Conservation (phyloP, 2,888 invertebrate species). For the Copidosoma aretas region DNA sequence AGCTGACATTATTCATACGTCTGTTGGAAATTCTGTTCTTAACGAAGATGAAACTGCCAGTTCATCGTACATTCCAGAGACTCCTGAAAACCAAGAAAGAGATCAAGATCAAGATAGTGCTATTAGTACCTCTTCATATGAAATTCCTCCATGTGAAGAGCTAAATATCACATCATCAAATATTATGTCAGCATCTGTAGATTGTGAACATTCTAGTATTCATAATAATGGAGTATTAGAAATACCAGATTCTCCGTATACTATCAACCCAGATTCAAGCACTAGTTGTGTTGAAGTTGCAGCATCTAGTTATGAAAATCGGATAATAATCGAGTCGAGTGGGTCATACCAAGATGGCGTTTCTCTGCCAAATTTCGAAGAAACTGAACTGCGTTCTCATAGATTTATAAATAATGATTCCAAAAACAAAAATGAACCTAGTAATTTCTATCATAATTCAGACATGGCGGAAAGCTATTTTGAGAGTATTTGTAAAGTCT, state of each 20-base stretch:
- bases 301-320: constrained; percentile 58
- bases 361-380: too few species aligned
- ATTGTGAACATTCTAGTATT: constrained; percentile 48
- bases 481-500: constrained; percentile 43
- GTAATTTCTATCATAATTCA: too few species aligned
- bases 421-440: too few species aligned
- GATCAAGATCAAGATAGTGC: constrained; percentile 61
- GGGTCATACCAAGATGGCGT: too few species aligned
- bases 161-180: constrained; percentile 59
- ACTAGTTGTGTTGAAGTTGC: constrained; percentile 44
- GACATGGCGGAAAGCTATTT: too few species aligned
- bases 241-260: constrained; percentile 59
- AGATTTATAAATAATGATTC: too few species aligned
- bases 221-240: constrained; percentile 59
- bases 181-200: constrained; percentile 53
- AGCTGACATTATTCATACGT: constrained; percentile 55
- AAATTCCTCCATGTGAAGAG: constrained; percentile 60
- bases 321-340: constrained; percentile 14
- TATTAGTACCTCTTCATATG: constrained; percentile 60
- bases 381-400: too few species aligned
- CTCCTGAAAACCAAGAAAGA: constrained; percentile 59
- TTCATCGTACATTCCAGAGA: constrained; percentile 60
- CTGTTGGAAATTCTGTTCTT: constrained; percentile 53
- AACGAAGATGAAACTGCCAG: constrained; percentile 61
- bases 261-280: constrained; percentile 57